Conservation (phyloP, 2,888 invertebrate genomes). For the Rhagonycha fulva region DNA sequence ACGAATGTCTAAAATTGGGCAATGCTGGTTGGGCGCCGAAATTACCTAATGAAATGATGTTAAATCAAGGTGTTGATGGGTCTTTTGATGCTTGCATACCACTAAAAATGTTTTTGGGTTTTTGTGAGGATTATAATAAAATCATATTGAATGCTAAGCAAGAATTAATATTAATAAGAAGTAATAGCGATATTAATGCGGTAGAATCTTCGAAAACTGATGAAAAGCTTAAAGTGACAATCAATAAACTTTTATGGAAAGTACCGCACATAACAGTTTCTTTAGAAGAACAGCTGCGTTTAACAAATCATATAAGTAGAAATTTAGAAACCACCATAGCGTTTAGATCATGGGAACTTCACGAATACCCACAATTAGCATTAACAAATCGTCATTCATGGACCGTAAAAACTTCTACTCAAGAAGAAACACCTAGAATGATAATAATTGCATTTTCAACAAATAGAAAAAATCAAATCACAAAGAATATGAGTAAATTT, state of each 20-base stretch:
- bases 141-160: conserved; percentile 43
- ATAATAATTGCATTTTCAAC: conserved; percentile 50
- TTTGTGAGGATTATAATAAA: conserved; percentile 47
- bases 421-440: conserved; percentile 48
- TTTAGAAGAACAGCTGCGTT: too few relatives aligned
- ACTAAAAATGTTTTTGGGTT: conserved; percentile 41
- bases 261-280: background rate
- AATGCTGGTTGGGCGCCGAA: conserved; percentile 36
- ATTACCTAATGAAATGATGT: background rate
- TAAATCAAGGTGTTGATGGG: conserved; percentile 31
- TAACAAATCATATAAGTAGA: conserved; percentile 15
- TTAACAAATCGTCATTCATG: conserved; percentile 42
- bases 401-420: conserved; percentile 40
- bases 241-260: background rate
- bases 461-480: conserved; percentile 40
- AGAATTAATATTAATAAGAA: conserved; percentile 35
- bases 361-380: conserved; percentile 47
- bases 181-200: background rate
- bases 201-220: conserved; percentile 32
- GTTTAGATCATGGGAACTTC: conserved; percentile 47
- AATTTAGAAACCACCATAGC: conserved; percentile 7
- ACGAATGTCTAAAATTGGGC: conserved; percentile 34
- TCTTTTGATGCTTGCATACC: conserved; percentile 6
- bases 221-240: conserved; percentile 32
- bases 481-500: conserved; percentile 34